phyloP scores from a whole-genome alignment of 2,888 invertebrate species.

The Mimumesa dahlbomi region DNA sequence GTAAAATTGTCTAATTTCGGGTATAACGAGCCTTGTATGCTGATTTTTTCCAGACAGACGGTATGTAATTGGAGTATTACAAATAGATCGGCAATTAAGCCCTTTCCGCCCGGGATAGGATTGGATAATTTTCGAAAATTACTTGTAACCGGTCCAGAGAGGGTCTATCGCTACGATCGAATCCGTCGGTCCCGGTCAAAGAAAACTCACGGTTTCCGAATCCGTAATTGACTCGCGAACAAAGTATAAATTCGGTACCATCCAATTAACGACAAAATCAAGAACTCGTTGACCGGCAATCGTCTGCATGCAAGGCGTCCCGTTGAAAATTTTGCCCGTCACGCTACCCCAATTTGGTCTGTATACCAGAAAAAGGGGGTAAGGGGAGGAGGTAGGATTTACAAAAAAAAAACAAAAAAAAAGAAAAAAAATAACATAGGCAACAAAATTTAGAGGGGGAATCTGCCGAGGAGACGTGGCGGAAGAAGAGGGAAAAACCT shows the following conservation, averaged over 20 bases:
- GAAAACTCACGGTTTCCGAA: background rate
- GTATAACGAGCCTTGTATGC: too few species aligned
- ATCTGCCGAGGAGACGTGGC: background rate
- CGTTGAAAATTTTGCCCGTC: slow-evolving; percentile 33
- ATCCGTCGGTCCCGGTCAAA: too few species aligned
- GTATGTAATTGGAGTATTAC: background rate
- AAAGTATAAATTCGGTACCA: slow-evolving; percentile 39
- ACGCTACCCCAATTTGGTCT: slow-evolving; percentile 39
- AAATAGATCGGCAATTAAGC: background rate
- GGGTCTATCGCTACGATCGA: background rate
- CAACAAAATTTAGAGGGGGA: too few species aligned
- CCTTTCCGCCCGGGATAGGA: background rate
- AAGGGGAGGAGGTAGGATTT: slow-evolving; percentile 9
- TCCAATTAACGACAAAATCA: slow-evolving; percentile 47
- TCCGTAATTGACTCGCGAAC: slow-evolving; percentile 39
- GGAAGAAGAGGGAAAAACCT: background rate
- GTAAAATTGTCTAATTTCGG: background rate
- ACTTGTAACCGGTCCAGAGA: background rate
- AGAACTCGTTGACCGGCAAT: slow-evolving; percentile 46
- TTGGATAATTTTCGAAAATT: slow-evolving; percentile 36
- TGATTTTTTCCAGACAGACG: too few species aligned
- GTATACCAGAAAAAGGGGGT: background rate
- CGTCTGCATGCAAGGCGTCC: slow-evolving; percentile 46
- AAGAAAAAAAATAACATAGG: too few species aligned
- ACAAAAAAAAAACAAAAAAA: too few species aligned